Evolutionary conservation across 92 coral and sea anemone species (phyloP), one percentile per base, ranked within the genome.

Genomic region (Diadumene lineata): DNA sequence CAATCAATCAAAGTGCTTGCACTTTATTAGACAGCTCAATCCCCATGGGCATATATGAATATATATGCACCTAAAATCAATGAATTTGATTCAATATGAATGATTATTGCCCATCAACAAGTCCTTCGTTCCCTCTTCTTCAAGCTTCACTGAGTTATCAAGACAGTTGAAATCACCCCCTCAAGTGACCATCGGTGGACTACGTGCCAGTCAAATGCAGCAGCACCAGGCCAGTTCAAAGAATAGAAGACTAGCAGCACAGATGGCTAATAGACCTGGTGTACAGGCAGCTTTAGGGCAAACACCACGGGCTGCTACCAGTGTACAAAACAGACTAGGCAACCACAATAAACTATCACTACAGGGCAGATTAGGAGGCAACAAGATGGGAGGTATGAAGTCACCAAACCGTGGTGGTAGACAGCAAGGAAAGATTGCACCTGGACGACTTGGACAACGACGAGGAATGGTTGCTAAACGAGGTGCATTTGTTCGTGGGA

Each of bases 71-170:
- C 3, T 29, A 57, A 72, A 72, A 50, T 72, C 77, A 72, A 16
- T 56, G 3, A 56, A 31, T 7, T 66, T 7, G 30, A 34, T 7
- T 0, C 1, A 28, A 34, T 11, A 11, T 31, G 30, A 27, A 16
- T 28, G 24, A 21, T 56, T 27, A 31, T 32, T 78, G 70, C 66
- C 72, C 60, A 24, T 53, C 82, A 60, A 25, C 82, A 78, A 78
- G 82, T 82, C 84, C 64, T 82, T 74, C 84, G 65, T 82, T 78
- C 84, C 74, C 64, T 82, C 65, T 68, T 64, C 38, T 86, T 88
- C 88, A 90, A 96, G 99, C 86, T 96, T 96, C 87, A 93, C 96
- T 34, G 99, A 96, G 73, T 79, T 96, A 67, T 97, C 99, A 61
- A 85, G 90, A 50, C 79, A 89, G 56, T 68, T 84, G 65, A 75